These are phyloP conservation scores for Orthonyx spaldingii DNA, from an alignment of 2,113 vertebrate species.

Conservation along the genomic window DNA sequence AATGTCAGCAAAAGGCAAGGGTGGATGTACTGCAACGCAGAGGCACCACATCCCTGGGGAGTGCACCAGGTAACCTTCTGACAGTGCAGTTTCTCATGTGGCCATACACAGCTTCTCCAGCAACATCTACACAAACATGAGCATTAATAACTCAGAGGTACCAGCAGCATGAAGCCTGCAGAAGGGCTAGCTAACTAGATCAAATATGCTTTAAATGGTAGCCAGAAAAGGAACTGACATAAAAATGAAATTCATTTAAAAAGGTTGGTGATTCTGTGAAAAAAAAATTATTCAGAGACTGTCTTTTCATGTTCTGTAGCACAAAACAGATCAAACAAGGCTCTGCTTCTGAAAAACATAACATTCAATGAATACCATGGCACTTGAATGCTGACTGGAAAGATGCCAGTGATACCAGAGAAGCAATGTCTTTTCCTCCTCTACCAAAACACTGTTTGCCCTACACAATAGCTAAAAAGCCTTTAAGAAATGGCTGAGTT, in stretches of 20 bases:
- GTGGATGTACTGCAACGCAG: accelerated
- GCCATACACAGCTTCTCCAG: neutral
- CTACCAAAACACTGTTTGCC: neutral
- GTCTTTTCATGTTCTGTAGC: neutral
- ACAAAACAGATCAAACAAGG: neutral
- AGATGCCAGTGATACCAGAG: neutral
- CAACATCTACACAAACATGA: neutral
- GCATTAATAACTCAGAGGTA: neutral
- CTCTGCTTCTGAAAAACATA: neutral
- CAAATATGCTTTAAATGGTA: neutral
- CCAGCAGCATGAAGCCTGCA: neutral
- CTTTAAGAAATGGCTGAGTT: neutral
- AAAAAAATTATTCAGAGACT: neutral
- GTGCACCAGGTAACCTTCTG: neutral
- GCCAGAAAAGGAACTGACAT: neutral
- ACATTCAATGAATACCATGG: neutral
- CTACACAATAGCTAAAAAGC: neutral
- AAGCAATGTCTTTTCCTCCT: neutral
- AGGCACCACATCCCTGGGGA: neutral
- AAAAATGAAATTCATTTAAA: neutral
- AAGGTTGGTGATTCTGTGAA: neutral
- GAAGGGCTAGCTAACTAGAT: neutral
- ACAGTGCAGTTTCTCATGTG: neutral
- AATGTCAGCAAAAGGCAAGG: neutral
- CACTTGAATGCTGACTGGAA: slow-evolving; percentile 6